Evolutionary conservation across 2,888 invertebrate genomes (phyloP).

Genomic region (Zygaena filipendulae): DNA sequence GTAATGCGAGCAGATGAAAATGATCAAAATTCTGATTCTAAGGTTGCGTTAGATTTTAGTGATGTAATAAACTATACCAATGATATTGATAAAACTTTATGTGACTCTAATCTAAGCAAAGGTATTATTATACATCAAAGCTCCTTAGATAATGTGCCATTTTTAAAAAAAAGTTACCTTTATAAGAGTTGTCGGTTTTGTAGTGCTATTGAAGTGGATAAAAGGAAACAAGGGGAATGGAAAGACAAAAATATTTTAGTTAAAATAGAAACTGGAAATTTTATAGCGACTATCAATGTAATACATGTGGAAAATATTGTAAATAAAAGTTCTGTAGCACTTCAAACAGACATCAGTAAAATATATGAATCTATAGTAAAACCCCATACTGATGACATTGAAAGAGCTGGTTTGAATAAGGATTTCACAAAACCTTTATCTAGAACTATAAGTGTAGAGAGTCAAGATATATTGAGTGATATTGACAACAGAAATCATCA

Average conservation of each 20-base stretch:
- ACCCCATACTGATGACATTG: not conserved
- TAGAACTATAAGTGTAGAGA: no score
- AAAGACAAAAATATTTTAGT: slow-evolving; percentile 12
- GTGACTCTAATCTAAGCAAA: slow-evolving; percentile 1
- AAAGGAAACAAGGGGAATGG: slow-evolving; percentile 3
- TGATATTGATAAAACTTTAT: slow-evolving; percentile 2
- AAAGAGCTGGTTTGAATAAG: not conserved
- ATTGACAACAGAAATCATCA: slow-evolving; percentile 1
- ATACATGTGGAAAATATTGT: no score
- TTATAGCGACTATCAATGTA: slow-evolving; percentile 10
- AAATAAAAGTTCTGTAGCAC: no score
- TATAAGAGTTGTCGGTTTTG: slow-evolving; percentile 27
- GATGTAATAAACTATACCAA: slow-evolving; percentile 6
- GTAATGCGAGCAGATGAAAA: slow-evolving; percentile 32
- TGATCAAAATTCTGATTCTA: slow-evolving; percentile 16
- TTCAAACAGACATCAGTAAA: slow-evolving; percentile 33
- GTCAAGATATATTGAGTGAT: not conserved
- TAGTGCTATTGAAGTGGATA: slow-evolving; percentile 11
- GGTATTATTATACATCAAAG: slow-evolving; percentile 3
- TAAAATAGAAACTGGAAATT: slow-evolving; percentile 13
- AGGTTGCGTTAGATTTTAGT: slow-evolving; percentile 12
- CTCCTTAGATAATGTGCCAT: slow-evolving; percentile 44
- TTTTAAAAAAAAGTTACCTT: slow-evolving; percentile 35
- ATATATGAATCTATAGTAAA: not conserved
- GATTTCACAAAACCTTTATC: not conserved